Percentiles rank a stretch among this genome's conserved stretches.
phyloP scores from a whole-genome alignment of 1,140 invertebrate genomes.

The Pissodes strobi region DNA sequence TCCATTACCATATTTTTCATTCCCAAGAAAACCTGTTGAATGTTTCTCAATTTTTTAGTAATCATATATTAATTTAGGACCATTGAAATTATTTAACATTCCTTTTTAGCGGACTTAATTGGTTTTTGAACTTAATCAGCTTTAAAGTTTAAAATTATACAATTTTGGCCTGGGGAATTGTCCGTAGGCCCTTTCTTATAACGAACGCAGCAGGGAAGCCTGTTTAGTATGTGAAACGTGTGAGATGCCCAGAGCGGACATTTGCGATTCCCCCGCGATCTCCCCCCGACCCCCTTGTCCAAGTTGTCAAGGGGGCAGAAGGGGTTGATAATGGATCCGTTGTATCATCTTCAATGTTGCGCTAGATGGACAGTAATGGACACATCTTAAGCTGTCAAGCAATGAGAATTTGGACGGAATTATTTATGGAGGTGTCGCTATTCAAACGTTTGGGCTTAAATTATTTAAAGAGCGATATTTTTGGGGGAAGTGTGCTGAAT shows the following conservation, averaged over 20 bases:
- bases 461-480: constrained; percentile 9
- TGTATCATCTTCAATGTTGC: constrained; percentile 50
- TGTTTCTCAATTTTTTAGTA: too few species aligned
- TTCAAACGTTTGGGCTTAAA: background rate
- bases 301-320: constrained; percentile 32
- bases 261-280: constrained; percentile 46
- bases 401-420: constrained; percentile 23
- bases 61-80: too few species aligned
- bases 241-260: constrained; percentile 54
- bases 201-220: constrained; percentile 23
- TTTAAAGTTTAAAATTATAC: background rate
- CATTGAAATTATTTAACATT: too few species aligned
- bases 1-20: too few species aligned
- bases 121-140: too few species aligned
- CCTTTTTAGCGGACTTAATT: too few species aligned
- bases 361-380: constrained; percentile 36
- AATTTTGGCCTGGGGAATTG: background rate
- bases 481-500: background rate
- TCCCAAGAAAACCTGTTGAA: too few species aligned
- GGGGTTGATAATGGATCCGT: constrained; percentile 54
- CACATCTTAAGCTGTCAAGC: constrained; percentile 33
- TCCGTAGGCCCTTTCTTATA: background rate
- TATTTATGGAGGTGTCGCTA: constrained; percentile 28
- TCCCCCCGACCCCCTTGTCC: constrained; percentile 18
- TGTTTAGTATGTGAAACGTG: constrained; percentile 57